Evolutionary conservation across 1,140 invertebrate genomes (phyloP).

Genomic region (Brachionus sp.): DNA sequence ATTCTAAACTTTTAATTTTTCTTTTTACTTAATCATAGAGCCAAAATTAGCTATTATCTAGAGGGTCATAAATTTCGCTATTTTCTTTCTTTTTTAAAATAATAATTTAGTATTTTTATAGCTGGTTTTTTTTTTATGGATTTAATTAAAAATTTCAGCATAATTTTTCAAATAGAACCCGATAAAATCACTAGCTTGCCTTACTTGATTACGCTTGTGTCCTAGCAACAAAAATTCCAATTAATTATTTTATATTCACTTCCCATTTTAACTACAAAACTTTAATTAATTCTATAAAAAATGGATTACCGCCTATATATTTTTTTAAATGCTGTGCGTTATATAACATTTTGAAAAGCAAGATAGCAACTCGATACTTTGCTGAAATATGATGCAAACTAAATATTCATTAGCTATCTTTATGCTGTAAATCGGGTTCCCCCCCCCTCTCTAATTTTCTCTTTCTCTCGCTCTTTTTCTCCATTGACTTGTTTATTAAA

Average conservation of each 20-base stretch:
- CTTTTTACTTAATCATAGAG: background rate
- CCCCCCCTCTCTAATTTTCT: background rate
- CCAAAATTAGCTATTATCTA: background rate
- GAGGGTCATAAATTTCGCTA: background rate
- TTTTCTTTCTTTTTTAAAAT: background rate
- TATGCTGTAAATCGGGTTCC: background rate
- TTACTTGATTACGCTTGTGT: background rate
- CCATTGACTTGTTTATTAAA: background rate
- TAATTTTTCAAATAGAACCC: background rate
- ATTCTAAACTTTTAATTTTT: background rate
- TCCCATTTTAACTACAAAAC: background rate
- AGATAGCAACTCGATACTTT: background rate
- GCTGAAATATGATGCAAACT: background rate
- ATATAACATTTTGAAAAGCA: background rate
- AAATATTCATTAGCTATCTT: slow-evolving; percentile 4
- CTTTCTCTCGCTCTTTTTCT: background rate
- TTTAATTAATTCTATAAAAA: background rate
- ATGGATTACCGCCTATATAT: background rate
- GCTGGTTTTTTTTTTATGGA: background rate
- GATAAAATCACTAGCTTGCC: background rate
- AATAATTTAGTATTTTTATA: too few relatives aligned
- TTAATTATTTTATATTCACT: background rate
- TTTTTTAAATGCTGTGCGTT: background rate
- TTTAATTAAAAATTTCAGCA: background rate
- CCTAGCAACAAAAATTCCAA: background rate